Conservation (phyloP, 2,888 invertebrate species). For the Diplolepis rosae region DNA sequence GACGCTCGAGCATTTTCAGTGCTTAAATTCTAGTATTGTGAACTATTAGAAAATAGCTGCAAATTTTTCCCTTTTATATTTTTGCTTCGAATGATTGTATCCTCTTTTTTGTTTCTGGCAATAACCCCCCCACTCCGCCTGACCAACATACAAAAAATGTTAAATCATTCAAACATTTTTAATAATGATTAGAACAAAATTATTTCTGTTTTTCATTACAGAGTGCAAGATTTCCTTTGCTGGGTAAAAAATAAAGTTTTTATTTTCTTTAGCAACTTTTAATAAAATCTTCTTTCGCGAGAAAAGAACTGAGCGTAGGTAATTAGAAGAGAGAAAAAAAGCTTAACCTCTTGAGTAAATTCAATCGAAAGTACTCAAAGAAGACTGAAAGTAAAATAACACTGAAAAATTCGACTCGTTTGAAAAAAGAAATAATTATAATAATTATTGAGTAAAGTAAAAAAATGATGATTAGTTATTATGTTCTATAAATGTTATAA, state of each 20-base stretch:
- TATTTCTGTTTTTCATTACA: not conserved
- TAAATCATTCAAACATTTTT: not conserved
- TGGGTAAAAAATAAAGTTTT: not conserved
- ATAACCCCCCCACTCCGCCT: conserved; percentile 25
- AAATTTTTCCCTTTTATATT: conserved; percentile 25
- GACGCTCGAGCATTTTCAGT: conserved; percentile 46
- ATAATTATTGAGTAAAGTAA: not conserved
- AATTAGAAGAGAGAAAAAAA: conserved; percentile 10
- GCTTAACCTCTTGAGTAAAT: not conserved
- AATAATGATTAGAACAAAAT: conserved; percentile 1
- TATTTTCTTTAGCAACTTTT: not conserved
- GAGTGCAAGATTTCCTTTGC: not conserved
- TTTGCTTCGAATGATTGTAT: conserved; percentile 26
- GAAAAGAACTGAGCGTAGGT: conserved; percentile 5
- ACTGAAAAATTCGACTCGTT: not conserved
- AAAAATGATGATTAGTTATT: no score
- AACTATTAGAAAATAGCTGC: conserved; percentile 63
- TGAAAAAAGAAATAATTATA: not conserved
- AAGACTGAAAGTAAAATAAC: not conserved
- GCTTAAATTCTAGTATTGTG: conserved; percentile 60
- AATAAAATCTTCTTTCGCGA: not conserved
- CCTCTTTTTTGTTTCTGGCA: conserved; percentile 8
- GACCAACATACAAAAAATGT: conserved; percentile 22
- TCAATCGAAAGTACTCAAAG: not conserved
- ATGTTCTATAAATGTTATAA: no score